A percentile compares a stretch with the other conserved stretches of the same genome.
Evolutionary conservation across 2,113 vertebrate genomes (phyloP).

Genomic region (Baryphthengus martii): DNA sequence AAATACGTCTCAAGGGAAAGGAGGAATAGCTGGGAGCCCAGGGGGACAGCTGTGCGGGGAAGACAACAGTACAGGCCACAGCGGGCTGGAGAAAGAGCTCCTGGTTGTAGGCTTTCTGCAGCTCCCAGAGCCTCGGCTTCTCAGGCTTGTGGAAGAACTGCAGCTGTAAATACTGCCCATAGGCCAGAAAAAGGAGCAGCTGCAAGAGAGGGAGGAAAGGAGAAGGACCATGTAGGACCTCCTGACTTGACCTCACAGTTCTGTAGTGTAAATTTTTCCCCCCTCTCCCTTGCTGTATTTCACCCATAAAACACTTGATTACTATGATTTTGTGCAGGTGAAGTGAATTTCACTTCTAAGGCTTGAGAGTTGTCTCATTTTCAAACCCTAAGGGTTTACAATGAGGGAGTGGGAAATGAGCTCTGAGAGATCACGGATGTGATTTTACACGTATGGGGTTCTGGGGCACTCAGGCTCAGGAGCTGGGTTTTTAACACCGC

Average conservation of each 20-base stretch:
- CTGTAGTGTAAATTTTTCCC: neutral
- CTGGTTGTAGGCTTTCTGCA: neutral
- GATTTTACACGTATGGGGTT: neutral
- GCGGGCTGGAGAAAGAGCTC: neutral
- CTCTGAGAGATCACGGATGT: neutral
- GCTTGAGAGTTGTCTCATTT: conserved; percentile 26
- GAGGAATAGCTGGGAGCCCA: neutral
- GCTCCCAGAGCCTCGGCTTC: neutral
- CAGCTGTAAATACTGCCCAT: neutral
- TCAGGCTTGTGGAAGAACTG: neutral
- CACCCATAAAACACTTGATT: neutral
- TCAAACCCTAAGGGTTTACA: neutral
- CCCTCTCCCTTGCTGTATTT: neutral
- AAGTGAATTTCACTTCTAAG: neutral
- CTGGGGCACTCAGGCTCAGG: neutral
- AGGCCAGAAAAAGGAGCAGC: neutral
- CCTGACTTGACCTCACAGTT: neutral
- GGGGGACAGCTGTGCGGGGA: neutral
- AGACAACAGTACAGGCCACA: neutral
- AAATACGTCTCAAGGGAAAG: neutral
- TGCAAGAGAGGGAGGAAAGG: neutral
- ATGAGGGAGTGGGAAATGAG: neutral
- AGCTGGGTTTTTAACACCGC: neutral
- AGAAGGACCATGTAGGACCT: neutral
- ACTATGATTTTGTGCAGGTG: neutral